Evolutionary conservation across 2,113 vertebrate genomes (phyloP).

Genomic region (Pelecanoides urinatrix): DNA sequence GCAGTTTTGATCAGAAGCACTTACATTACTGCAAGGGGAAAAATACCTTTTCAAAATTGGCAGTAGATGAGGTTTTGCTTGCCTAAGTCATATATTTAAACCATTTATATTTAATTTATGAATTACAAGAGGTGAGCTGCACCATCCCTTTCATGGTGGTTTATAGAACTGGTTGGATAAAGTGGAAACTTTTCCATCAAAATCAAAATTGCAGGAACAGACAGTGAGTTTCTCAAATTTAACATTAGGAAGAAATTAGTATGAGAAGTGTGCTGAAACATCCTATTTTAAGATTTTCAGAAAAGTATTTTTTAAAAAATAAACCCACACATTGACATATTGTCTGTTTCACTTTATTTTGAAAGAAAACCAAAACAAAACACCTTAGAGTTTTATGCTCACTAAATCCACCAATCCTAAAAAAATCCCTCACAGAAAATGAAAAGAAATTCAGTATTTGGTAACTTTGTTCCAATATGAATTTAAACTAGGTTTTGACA

Average conservation of each 20-base stretch:
- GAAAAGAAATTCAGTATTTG: background rate
- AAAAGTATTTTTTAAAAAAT: background rate
- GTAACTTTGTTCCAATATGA: background rate
- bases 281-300: background rate
- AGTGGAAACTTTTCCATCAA: background rate
- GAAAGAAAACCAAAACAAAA: background rate
- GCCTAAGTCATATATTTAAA: background rate
- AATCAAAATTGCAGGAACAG: background rate
- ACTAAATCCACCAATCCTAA: background rate
- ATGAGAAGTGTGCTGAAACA: background rate
- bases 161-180: background rate
- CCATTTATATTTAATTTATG: background rate
- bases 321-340: background rate
- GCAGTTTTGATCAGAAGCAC: background rate
- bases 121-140: background rate
- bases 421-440: background rate
- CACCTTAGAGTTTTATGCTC: background rate
- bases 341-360: background rate
- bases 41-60: background rate
- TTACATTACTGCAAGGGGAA: background rate
- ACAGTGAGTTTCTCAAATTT: background rate
- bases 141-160: background rate
- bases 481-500: background rate
- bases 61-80: background rate
- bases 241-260: background rate